A percentile compares a stretch with the other conserved stretches of the same genome.
These are phyloP conservation scores for Zaprionus tsacasi DNA, from an alignment of 1,140 invertebrate genomes.

Conservation along the genomic window DNA sequence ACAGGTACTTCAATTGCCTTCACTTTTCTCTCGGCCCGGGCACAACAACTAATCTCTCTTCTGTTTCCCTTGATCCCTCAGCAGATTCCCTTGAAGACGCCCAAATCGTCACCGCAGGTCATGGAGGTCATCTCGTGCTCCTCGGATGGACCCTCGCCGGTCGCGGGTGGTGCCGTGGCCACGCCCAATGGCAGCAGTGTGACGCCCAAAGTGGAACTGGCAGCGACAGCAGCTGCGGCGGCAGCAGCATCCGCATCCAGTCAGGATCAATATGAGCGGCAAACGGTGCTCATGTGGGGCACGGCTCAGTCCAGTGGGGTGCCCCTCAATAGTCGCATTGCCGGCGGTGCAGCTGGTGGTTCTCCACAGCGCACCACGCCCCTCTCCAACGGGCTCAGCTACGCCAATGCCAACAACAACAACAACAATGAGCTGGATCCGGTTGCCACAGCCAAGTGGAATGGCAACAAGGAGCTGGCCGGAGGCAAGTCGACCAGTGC, in stretches of 20 bases:
- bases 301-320: constrained; percentile 83
- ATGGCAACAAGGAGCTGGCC: constrained; percentile 65
- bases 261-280: constrained; percentile 86
- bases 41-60: neutral
- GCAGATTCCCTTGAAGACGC: constrained; percentile 82
- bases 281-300: constrained; percentile 95
- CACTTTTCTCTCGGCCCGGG: neutral
- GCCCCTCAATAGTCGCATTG: constrained; percentile 60
- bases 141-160: constrained; percentile 78
- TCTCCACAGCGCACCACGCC: constrained; percentile 74
- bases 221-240: constrained; percentile 26
- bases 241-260: constrained; percentile 15
- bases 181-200: constrained; percentile 78
- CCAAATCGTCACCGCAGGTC: constrained; percentile 82
- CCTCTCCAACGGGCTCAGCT: constrained; percentile 69
- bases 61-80: neutral
- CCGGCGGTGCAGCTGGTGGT: constrained; percentile 62
- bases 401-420: constrained; percentile 60
- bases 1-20: constrained; percentile 63
- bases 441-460: constrained; percentile 71
- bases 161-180: constrained; percentile 37
- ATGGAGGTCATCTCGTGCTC: constrained; percentile 84
- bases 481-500: constrained; percentile 63
- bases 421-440: constrained; percentile 64
- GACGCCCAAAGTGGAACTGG: constrained; percentile 84